Evolutionary conservation across 2,113 vertebrate genomes (phyloP).

Genomic region (Phalacrocorax aristotelis): DNA sequence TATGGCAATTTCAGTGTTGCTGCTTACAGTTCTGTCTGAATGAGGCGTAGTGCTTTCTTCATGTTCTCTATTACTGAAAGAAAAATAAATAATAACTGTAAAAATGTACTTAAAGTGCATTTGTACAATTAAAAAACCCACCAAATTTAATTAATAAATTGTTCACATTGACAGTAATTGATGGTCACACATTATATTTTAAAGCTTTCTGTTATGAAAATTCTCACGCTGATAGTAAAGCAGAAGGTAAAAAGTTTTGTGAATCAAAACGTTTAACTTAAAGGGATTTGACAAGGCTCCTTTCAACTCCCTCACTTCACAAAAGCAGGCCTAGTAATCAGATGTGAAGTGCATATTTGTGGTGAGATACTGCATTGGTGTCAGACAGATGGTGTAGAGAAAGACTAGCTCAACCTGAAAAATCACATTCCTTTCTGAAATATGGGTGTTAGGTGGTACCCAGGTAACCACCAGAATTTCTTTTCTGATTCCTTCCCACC

Average conservation of each 20-base stretch:
- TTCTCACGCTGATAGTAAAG: neutral
- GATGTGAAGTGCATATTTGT: neutral
- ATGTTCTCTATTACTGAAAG: slow-evolving; percentile 79
- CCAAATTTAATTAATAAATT: neutral
- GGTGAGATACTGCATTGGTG: neutral
- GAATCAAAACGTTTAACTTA: neutral
- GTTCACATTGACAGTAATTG: neutral
- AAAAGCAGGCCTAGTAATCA: neutral
- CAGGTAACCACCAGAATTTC: neutral
- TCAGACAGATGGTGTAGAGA: neutral
- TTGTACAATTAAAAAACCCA: neutral
- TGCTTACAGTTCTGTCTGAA: slow-evolving; percentile 73
- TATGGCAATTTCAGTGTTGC: neutral
- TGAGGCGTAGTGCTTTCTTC: slow-evolving; percentile 78
- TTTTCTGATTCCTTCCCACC: neutral
- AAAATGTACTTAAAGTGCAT: neutral
- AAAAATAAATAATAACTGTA: neutral
- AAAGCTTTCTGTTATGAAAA: neutral
- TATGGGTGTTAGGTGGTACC: neutral
- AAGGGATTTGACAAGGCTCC: neutral
- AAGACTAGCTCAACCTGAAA: slow-evolving; percentile 35
- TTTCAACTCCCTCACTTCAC: neutral
- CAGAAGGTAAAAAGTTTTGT: neutral
- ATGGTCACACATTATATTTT: neutral
- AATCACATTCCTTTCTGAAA: slow-evolving; percentile 47